Evolutionary conservation across 2,888 invertebrate species (phyloP).

Genomic region (Caenorhabditis uteleia): DNA sequence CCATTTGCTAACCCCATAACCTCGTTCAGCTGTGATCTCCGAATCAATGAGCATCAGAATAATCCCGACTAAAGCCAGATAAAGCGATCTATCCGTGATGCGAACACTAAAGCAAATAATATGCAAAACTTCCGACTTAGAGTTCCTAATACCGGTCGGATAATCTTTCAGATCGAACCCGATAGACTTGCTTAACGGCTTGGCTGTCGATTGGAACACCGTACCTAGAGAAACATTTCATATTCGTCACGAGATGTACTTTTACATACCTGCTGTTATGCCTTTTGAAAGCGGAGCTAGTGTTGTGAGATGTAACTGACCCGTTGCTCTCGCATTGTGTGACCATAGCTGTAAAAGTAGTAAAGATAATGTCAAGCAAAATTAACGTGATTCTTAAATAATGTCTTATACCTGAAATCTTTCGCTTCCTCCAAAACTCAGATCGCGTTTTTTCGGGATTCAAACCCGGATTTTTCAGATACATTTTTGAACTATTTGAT

Average conservation of each 20-base stretch:
- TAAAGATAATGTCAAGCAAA: too few species aligned
- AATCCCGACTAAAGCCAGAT: conserved; percentile 58
- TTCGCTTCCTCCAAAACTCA: too few species aligned
- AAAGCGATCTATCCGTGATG: conserved; percentile 47
- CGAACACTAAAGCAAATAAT: conserved; percentile 26
- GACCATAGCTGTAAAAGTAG: conserved; percentile 39
- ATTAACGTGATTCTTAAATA: too few species aligned
- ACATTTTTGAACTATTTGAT: too few species aligned
- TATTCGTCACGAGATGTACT: neutral
- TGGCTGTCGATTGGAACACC: conserved; percentile 65
- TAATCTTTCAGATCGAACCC: conserved; percentile 63
- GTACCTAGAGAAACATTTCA: conserved; percentile 50
- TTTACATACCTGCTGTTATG: conserved; percentile 56
- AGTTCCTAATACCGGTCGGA: conserved; percentile 32
- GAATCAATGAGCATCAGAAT: conserved; percentile 66
- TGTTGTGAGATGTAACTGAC: conserved; percentile 47
- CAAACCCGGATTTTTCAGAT: too few species aligned
- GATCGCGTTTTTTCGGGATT: too few species aligned
- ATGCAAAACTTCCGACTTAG: conserved; percentile 37
- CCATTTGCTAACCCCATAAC: conserved; percentile 54
- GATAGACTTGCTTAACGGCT: conserved; percentile 67
- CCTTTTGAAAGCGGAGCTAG: conserved; percentile 43
- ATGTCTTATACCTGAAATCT: too few species aligned
- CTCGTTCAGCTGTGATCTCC: conserved; percentile 61
- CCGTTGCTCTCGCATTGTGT: conserved; percentile 53